These are phyloP conservation scores for Stenotaenia linearis DNA, from an alignment of 2,888 invertebrate species.

Conservation along the genomic window DNA sequence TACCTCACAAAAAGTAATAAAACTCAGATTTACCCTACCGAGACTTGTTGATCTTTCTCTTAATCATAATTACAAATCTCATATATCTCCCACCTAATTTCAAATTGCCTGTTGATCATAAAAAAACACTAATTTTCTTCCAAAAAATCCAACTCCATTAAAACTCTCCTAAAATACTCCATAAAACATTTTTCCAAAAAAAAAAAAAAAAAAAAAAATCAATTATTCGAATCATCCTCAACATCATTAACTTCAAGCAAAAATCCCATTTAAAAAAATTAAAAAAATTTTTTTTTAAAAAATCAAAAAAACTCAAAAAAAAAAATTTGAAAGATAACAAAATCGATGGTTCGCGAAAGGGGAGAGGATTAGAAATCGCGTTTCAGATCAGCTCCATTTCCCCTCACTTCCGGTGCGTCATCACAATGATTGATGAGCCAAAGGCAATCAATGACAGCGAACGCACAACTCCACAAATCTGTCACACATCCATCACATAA, in stretches of 20 bases:
- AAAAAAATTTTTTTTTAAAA: neutral
- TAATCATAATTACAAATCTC: too few species aligned
- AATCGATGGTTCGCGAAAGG: neutral
- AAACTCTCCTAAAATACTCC: too few species aligned
- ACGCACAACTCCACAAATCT: neutral
- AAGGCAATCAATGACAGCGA: neutral
- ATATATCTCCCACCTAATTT: too few species aligned
- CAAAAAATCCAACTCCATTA: too few species aligned
- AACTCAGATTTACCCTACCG: too few species aligned
- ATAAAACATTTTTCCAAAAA: too few species aligned
- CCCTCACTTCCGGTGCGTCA: constrained; percentile 9
- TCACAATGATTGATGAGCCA: neutral
- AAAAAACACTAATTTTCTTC: too few species aligned
- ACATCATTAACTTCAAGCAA: neutral
- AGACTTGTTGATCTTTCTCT: too few species aligned
- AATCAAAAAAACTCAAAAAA: neutral
- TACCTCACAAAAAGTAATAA: too few species aligned
- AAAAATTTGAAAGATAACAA: neutral
- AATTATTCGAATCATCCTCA: neutral
- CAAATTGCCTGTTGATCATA: too few species aligned
- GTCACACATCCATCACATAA: neutral
- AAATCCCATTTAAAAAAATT: neutral
- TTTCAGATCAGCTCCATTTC: constrained; percentile 4
- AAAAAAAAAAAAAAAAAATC: too few species aligned
- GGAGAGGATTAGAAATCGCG: neutral